A percentile compares a stretch with the other conserved stretches of the same genome.
phyloP scores from a whole-genome alignment of 2,797 vertebrate species.

The Leptoclinus maculatus region DNA sequence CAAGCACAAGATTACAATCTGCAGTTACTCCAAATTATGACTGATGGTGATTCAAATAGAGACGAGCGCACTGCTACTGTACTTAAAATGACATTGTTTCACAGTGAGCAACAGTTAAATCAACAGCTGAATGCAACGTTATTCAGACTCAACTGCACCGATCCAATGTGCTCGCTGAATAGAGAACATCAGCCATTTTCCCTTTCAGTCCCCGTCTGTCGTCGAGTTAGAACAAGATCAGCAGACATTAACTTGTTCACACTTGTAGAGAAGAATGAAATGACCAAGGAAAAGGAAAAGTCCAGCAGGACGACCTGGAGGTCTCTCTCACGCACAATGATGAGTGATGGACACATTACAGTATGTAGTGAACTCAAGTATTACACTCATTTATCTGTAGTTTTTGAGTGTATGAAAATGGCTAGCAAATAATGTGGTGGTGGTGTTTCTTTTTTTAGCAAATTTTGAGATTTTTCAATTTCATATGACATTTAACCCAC shows the following conservation, averaged over 20 bases:
- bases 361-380: no score
- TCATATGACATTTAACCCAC: background rate
- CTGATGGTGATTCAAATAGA: background rate
- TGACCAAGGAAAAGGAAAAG: background rate
- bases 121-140: background rate
- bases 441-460: background rate
- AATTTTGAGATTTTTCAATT: background rate
- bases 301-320: no score
- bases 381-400: background rate
- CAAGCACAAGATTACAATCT: background rate
- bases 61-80: background rate
- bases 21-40: background rate
- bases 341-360: background rate
- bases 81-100: background rate
- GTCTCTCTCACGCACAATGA: background rate
- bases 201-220: no score
- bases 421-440: background rate
- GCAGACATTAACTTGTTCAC: background rate
- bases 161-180: background rate
- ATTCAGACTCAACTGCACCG: background rate
- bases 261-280: background rate
- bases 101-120: background rate
- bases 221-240: background rate
- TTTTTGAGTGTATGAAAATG: background rate
- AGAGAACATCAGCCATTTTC: background rate